These are phyloP conservation scores for Hippopotamyrus pictus DNA, from an alignment of 2,797 vertebrate species.

Conservation along the genomic window DNA sequence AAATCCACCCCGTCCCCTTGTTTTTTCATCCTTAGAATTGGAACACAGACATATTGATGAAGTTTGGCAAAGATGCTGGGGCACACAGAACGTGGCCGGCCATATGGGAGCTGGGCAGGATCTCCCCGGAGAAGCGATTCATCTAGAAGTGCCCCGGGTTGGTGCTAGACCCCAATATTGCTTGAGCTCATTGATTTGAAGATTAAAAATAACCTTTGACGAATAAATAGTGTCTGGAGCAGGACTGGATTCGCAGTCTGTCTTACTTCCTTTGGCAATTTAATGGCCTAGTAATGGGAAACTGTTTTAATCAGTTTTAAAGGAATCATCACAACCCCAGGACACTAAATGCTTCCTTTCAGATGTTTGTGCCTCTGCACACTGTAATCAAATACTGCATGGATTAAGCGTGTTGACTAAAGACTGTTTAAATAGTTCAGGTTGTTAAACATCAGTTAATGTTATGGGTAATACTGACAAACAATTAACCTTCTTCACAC, in stretches of 20 bases:
- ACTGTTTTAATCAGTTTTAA: slow-evolving; percentile 2
- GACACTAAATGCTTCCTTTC: not conserved
- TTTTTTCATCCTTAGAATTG: slow-evolving; percentile 38
- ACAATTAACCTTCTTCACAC: not conserved
- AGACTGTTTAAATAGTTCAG: not conserved
- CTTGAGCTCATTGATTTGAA: slow-evolving; percentile 14
- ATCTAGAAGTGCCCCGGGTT: slow-evolving; percentile 18
- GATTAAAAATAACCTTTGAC: slow-evolving; percentile 19
- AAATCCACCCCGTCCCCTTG: slow-evolving; percentile 28
- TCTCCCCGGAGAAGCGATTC: slow-evolving; percentile 18
- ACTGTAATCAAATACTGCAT: not conserved
- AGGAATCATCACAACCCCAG: not conserved
- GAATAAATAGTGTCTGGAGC: slow-evolving; percentile 16
- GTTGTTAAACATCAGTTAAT: not conserved
- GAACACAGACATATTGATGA: slow-evolving; percentile 32
- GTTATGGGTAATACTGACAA: not conserved
- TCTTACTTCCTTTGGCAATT: slow-evolving; percentile 23
- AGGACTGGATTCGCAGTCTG: slow-evolving; percentile 16
- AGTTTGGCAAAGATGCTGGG: slow-evolving; percentile 29
- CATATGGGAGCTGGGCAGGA: slow-evolving; percentile 19
- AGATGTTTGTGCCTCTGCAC: not conserved
- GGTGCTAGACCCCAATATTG: slow-evolving; percentile 18
- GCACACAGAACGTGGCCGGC: not conserved
- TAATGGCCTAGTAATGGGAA: slow-evolving; percentile 3
- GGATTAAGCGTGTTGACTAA: not conserved